A percentile compares a stretch with the other conserved stretches of the same genome.
Conservation (phyloP, 2,797 vertebrate species). For the Sciurus vulgaris region DNA sequence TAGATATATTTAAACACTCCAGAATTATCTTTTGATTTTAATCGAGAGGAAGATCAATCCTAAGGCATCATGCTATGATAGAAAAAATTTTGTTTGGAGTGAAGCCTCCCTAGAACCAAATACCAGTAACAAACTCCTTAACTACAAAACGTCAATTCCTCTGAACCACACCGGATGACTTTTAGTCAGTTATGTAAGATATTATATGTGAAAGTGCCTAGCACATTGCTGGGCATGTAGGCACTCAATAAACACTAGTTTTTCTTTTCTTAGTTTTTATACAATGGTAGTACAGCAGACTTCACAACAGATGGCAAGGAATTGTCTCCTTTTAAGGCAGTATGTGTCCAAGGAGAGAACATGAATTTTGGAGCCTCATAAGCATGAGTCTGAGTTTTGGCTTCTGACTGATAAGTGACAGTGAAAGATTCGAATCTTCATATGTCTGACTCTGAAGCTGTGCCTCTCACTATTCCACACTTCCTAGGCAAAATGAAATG, state of each 20-base stretch:
- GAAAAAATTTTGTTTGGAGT: not conserved
- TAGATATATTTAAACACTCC: not conserved
- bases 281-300: not conserved
- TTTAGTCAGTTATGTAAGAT: not conserved
- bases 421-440: not conserved
- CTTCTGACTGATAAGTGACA: not conserved
- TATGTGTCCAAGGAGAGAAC: not conserved
- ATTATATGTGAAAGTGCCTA: not conserved
- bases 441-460: not conserved
- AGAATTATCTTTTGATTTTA: not conserved
- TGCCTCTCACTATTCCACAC: not conserved
- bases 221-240: not conserved
- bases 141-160: not conserved
- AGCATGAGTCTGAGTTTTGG: not conserved
- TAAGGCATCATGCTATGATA: not conserved
- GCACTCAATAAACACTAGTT: not conserved
- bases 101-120: not conserved
- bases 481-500: not conserved
- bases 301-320: not conserved
- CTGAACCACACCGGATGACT: not conserved
- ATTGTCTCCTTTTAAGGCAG: not conserved
- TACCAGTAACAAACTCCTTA: not conserved
- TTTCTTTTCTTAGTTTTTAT: not conserved
- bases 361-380: not conserved
- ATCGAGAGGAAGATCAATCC: not conserved